Conservation (phyloP, 2,113 vertebrate genomes). For the Podocnemis expansa region DNA sequence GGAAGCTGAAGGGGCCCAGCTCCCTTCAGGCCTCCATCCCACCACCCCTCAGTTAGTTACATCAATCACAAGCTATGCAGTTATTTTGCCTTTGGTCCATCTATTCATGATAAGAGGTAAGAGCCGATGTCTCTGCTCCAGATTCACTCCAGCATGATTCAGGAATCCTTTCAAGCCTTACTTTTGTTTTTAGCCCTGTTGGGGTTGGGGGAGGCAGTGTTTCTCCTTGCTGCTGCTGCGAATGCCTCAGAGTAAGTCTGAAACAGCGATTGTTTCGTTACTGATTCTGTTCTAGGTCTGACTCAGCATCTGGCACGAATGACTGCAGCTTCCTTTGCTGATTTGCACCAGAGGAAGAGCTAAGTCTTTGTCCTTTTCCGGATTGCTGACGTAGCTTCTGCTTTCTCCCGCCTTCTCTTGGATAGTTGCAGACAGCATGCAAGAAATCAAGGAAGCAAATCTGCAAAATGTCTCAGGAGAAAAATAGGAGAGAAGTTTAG, state of each 20-base stretch:
- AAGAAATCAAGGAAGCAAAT: too few relatives aligned
- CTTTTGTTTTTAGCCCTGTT: neutral
- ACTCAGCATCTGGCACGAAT: neutral
- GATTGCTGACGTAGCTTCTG: too few relatives aligned
- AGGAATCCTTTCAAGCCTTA: fast-evolving
- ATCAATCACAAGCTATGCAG: too few relatives aligned
- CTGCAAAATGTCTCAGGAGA: too few relatives aligned
- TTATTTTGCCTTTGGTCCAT: neutral
- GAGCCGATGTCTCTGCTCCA: neutral
- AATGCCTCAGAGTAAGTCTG: neutral
- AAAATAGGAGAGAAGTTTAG: too few relatives aligned
- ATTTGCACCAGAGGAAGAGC: too few relatives aligned
- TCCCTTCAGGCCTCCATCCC: neutral
- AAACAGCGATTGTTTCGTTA: neutral
- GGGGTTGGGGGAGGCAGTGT: neutral
- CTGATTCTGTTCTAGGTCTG: neutral
- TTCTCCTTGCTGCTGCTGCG: neutral
- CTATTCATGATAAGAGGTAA: neutral
- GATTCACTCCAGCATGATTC: neutral
- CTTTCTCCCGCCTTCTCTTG: too few relatives aligned
- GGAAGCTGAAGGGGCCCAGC: neutral
- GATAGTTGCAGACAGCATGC: too few relatives aligned
- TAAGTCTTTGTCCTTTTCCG: too few relatives aligned
- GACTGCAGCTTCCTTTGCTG: neutral
- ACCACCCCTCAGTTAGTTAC: neutral